Evolutionary conservation across 2,797 vertebrate genomes (phyloP).

Genomic region (Hypotaenidia okinawae): DNA sequence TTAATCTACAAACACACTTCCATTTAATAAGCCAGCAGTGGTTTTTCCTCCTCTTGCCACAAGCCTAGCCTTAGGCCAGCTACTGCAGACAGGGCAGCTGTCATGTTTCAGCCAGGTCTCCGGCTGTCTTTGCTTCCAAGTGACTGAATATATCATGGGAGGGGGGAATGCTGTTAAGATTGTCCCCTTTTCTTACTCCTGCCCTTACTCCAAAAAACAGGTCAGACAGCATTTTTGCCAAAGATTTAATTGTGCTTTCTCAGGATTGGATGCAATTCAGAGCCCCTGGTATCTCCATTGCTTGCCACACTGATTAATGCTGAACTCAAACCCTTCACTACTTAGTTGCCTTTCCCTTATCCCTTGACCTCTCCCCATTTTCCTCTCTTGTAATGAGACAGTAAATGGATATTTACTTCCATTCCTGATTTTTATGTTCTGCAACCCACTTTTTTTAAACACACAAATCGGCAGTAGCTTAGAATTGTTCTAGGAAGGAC

Average conservation of each 20-base stretch:
- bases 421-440: not conserved
- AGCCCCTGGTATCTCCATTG: not conserved
- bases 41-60: constrained; percentile 25
- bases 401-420: not conserved
- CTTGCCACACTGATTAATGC: not conserved
- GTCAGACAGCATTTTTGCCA: constrained; percentile 30
- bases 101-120: not conserved
- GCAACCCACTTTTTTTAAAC: not conserved
- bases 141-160: not conserved
- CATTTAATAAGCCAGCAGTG: constrained; percentile 56
- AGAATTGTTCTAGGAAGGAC: not conserved
- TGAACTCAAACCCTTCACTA: not conserved
- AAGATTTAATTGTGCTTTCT: constrained; percentile 3
- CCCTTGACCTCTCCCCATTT: not conserved
- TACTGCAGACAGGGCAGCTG: constrained; percentile 70
- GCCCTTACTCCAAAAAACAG: constrained; percentile 8
- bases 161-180: not conserved
- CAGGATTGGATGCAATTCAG: not conserved
- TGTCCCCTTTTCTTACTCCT: not conserved
- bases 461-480: not conserved
- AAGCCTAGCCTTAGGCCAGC: constrained; percentile 62
- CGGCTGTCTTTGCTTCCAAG: not conserved
- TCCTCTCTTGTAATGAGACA: not conserved
- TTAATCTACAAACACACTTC: not conserved
- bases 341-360: not conserved